Conservation (phyloP, 2,888 invertebrate species). For the Nipponacmea schrenckii region DNA sequence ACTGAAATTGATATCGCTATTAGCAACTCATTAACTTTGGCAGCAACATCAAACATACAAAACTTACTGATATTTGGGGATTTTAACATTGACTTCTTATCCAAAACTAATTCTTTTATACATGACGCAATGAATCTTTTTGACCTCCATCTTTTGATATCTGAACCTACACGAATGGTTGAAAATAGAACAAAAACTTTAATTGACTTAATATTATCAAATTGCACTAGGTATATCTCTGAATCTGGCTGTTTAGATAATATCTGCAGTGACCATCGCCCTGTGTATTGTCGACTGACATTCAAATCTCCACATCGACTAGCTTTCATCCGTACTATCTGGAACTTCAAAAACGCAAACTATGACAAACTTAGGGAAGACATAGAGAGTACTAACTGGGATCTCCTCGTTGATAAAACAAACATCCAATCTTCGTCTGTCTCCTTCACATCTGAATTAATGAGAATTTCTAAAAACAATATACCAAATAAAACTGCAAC, state of each 20-base stretch:
- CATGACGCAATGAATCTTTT: background rate
- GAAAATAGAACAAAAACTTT: background rate
- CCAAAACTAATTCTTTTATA: background rate
- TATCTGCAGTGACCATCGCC: conserved; percentile 1
- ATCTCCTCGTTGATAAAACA: background rate
- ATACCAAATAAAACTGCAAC: background rate
- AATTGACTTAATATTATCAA: background rate
- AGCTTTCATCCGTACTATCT: background rate
- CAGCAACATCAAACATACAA: too few relatives aligned
- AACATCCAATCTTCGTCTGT: background rate
- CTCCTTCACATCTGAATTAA: background rate
- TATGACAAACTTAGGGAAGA: background rate
- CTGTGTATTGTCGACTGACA: background rate
- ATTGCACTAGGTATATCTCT: background rate
- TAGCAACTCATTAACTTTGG: background rate
- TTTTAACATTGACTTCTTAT: too few relatives aligned
- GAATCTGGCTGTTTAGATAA: background rate
- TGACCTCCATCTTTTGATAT: background rate
- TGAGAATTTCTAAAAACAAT: background rate
- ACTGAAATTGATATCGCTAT: background rate
- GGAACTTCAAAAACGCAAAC: background rate
- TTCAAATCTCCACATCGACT: too few relatives aligned
- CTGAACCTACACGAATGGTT: background rate
- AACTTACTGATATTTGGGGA: too few relatives aligned
- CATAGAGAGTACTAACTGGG: background rate